phyloP scores from a whole-genome alignment of 1,140 invertebrate species.

The Panagrolaimus sp. region DNA sequence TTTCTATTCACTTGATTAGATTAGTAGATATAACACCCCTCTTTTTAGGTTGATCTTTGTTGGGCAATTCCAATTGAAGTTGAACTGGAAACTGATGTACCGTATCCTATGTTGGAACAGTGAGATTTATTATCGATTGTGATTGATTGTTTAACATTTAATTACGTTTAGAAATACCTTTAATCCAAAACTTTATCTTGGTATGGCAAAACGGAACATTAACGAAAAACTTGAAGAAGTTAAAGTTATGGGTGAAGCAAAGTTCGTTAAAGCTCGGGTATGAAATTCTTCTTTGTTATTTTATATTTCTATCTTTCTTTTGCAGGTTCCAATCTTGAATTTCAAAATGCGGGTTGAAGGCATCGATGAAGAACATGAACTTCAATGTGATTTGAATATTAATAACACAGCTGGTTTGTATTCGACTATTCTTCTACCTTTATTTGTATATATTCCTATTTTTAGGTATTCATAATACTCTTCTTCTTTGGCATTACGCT shows the following conservation, averaged over 20 bases:
- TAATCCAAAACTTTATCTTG: no score
- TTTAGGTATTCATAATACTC: no score
- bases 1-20: no score
- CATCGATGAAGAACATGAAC: background rate
- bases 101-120: no score
- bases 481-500: background rate
- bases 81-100: background rate
- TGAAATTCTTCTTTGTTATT: no score
- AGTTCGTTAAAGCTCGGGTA: background rate
- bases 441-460: no score
- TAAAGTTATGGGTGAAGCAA: background rate
- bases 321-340: background rate
- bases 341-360: background rate
- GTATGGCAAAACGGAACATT: background rate
- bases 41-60: background rate
- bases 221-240: background rate
- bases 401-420: background rate
- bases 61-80: background rate
- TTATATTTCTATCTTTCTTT: no score
- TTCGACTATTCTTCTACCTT: no score
- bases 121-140: no score
- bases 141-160: no score
- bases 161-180: no score
- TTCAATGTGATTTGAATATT: conserved; percentile 11
- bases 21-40: no score